phyloP scores from a whole-genome alignment of 1,140 invertebrate genomes.

The Drosophila ironensis region DNA sequence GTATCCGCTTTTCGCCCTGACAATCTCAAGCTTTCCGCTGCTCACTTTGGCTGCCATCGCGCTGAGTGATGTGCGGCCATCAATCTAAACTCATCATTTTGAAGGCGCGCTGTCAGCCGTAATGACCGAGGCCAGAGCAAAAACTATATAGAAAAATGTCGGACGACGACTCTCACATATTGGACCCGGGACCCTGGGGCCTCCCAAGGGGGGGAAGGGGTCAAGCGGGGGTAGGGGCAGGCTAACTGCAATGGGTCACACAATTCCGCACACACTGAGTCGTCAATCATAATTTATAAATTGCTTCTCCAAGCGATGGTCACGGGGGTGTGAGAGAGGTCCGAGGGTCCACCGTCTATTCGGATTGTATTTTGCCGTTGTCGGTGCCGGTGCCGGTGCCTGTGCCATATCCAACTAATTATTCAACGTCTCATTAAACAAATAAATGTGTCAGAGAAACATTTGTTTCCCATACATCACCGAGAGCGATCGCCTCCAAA shows the following conservation, averaged over 20 bases:
- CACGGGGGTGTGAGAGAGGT: neutral
- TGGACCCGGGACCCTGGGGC: neutral
- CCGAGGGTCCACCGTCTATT: slow-evolving; percentile 13
- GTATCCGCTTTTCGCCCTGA: slow-evolving; percentile 27
- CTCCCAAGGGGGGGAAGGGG: neutral
- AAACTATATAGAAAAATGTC: slow-evolving; percentile 60
- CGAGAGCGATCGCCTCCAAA: slow-evolving; percentile 12
- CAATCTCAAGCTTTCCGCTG: neutral
- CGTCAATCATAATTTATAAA: slow-evolving; percentile 79
- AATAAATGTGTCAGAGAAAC: slow-evolving; percentile 77
- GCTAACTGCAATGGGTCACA: slow-evolving; percentile 63
- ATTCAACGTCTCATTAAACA: slow-evolving; percentile 79
- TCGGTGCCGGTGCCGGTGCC: neutral
- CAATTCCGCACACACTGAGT: slow-evolving; percentile 57
- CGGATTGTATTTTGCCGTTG: slow-evolving; percentile 49
- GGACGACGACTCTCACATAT: slow-evolving; percentile 17
- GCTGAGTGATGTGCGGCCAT: slow-evolving; percentile 76
- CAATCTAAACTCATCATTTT: slow-evolving; percentile 81
- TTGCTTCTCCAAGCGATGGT: slow-evolving; percentile 22
- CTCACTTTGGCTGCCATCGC: slow-evolving; percentile 31
- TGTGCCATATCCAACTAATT: slow-evolving; percentile 65
- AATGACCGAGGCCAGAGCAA: slow-evolving; percentile 72
- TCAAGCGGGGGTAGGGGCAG: neutral
- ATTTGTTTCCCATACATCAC: slow-evolving; percentile 76
- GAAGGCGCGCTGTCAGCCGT: slow-evolving; percentile 73